These are phyloP conservation scores for Turritopsis dohrnii DNA, from an alignment of 30 jellyfish, hydroid and myxozoan species.

Conservation along the genomic window DNA sequence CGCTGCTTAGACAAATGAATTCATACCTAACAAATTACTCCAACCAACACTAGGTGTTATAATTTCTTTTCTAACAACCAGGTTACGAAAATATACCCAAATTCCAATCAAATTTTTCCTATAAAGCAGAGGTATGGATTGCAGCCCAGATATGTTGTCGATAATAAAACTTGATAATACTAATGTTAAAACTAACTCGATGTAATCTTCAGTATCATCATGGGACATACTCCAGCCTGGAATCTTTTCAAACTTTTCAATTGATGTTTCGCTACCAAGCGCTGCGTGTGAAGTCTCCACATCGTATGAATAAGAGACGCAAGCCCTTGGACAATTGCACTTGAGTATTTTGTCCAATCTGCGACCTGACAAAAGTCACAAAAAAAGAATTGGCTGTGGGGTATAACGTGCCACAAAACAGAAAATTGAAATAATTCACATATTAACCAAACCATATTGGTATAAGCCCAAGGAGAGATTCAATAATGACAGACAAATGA, in stretches of 20 bases:
- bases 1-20: no score
- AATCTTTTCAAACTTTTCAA: not conserved
- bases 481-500: no score
- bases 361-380: not conserved
- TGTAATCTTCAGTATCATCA: not conserved
- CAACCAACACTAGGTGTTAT: not conserved
- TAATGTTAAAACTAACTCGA: not conserved
- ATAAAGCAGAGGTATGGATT: no score
- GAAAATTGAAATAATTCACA: not conserved
- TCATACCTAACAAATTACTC: not conserved
- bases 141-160: no score
- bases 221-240: not conserved
- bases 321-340: not conserved
- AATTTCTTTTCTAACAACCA: not conserved
- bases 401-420: not conserved
- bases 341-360: not conserved
- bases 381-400: not conserved
- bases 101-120: not conserved
- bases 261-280: not conserved
- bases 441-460: no score
- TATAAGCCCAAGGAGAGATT: no score
- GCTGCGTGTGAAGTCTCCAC: not conserved
- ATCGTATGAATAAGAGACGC: not conserved
- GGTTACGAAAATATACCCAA: not conserved
- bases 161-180: no score